A percentile compares a stretch with the other conserved stretches of the same genome.
Evolutionary conservation across 2,113 vertebrate species (phyloP).

Genomic region (Oryzias celebensis): DNA sequence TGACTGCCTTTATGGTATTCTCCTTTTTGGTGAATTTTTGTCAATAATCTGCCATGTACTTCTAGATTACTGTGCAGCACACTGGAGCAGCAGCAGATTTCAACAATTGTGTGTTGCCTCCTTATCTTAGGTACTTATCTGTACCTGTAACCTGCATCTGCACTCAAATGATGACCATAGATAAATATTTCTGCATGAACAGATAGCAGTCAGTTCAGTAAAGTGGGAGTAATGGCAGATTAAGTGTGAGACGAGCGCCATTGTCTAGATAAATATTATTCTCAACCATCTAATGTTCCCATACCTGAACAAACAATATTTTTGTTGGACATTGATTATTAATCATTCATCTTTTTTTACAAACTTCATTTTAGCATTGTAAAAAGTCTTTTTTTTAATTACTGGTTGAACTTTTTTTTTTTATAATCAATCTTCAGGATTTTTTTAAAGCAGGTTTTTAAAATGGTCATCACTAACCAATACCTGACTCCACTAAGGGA

Average conservation of each 20-base stretch:
- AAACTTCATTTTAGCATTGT: neutral
- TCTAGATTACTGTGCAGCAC: no score
- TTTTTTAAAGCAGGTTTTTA: no score
- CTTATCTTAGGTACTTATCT: neutral
- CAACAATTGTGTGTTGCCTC: neutral
- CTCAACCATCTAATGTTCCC: neutral
- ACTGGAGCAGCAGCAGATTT: neutral
- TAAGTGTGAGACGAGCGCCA: neutral
- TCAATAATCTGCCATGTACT: neutral
- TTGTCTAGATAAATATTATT: neutral
- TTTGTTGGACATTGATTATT: neutral
- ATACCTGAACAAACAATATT: neutral
- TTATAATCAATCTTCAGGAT: no score
- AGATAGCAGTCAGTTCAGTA: neutral
- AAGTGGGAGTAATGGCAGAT: neutral
- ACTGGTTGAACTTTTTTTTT: no score
- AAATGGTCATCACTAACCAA: no score
- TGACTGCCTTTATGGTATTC: neutral
- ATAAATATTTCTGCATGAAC: neutral
- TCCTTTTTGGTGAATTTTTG: neutral
- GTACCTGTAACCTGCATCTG: neutral
- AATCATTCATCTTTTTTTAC: no score
- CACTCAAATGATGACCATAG: no score
- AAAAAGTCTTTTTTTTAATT: no score
- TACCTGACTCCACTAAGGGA: no score